phyloP scores from a whole-genome alignment of 2,888 invertebrate genomes.

The Strigamia maritima region DNA sequence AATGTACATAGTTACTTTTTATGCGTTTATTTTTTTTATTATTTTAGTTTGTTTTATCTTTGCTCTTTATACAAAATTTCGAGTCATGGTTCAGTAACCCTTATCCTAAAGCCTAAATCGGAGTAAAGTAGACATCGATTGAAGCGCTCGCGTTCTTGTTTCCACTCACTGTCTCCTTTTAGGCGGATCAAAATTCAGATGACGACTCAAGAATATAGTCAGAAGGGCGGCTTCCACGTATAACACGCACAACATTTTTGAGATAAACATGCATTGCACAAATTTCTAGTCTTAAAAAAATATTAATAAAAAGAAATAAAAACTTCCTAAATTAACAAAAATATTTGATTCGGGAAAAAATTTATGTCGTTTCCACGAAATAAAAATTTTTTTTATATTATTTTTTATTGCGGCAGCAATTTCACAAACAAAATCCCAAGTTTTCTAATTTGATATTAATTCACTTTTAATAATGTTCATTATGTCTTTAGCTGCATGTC shows the following conservation, averaged over 20 bases:
- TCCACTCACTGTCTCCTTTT: not conserved
- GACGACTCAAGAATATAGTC: not conserved
- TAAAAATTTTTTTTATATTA: not conserved
- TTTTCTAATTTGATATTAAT: not conserved
- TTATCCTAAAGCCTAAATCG: not conserved
- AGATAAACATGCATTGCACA: not conserved
- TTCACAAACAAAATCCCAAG: no score
- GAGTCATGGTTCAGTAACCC: not conserved
- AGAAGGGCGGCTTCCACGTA: not conserved
- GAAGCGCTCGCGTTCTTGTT: not conserved
- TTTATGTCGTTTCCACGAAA: not conserved
- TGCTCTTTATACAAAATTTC: not conserved
- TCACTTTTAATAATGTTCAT: not conserved
- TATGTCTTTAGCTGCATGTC: not conserved
- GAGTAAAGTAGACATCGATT: conserved; percentile 15
- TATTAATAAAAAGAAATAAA: not conserved
- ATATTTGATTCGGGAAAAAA: not conserved
- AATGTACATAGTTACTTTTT: no score
- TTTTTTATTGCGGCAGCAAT: not conserved
- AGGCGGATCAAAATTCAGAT: not conserved
- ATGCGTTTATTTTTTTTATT: not conserved
- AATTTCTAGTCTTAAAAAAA: not conserved
- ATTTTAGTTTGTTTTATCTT: not conserved
- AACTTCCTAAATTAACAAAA: not conserved
- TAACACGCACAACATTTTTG: not conserved